Conservation (phyloP, 2,797 vertebrate species). For the Anabacerthia variegaticeps region DNA sequence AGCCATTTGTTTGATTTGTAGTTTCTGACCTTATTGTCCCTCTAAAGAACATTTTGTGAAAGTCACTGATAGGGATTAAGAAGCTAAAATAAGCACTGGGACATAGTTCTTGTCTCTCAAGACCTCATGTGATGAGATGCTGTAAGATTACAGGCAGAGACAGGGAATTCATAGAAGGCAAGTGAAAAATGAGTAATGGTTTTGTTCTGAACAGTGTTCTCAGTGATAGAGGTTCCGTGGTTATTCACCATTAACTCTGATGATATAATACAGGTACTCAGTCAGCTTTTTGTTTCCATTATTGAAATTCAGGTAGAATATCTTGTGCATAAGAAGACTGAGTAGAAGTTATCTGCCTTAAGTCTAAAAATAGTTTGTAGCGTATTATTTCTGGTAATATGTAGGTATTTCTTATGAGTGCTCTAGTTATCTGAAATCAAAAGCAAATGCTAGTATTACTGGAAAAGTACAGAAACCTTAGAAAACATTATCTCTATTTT, state of each 20-base stretch:
- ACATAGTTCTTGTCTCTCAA: slow-evolving; percentile 39
- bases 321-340: background rate
- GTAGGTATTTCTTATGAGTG: background rate
- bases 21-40: slow-evolving; percentile 30
- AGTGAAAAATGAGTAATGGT: slow-evolving; percentile 46
- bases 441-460: background rate
- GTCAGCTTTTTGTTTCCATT: background rate
- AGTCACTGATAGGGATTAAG: slow-evolving; percentile 9
- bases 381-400: background rate
- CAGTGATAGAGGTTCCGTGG: background rate
- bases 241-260: background rate
- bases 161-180: slow-evolving; percentile 3
- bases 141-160: slow-evolving; percentile 21
- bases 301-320: background rate
- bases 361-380: background rate
- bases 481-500: background rate
- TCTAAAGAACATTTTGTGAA: slow-evolving; percentile 32
- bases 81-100: slow-evolving; percentile 34
- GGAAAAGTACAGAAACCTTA: background rate
- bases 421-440: background rate
- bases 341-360: background rate
- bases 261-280: background rate
- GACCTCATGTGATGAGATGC: background rate
- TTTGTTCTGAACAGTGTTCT: slow-evolving; percentile 50
- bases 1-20: slow-evolving; percentile 28